Base-by-base conservation (phyloP, 2,113 vertebrate genomes). In the Cercopithecus mona region DNA sequence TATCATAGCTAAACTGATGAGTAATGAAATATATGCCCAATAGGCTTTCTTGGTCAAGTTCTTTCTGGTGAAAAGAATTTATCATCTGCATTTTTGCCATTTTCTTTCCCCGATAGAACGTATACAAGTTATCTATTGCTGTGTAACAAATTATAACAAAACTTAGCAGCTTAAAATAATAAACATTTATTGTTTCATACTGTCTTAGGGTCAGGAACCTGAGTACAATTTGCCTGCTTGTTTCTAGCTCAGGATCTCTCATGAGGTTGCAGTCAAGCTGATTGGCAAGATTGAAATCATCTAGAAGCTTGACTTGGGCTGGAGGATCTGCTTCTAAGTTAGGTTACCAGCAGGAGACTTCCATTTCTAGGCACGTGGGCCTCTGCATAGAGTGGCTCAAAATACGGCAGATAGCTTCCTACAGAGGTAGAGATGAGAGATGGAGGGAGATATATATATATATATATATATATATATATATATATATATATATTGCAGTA, bases 51-150 rank as follows among this genome's bases (percentile, higher is more conserved):
- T 59, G 23, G 73, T 81, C 66, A 88, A 73, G 23, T 80, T 84
- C 68, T 94, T 17, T 80, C 35, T 80, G 79, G 52, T 73, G 68
- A 68, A 90, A 86, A 85, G 12, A 96, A 94, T 66, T 79, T 9
- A 59, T 20, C 27, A 68, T 22, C 38, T 45, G 5, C 43, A 57
- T 48, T n/a, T 70, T 23, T 52, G 48, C 48, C 27, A 79, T 94
- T 94, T 96, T 78, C 20, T 92, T 40, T 95, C 8, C 45, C 64
- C 72, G 7, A 43, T 95, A 86, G 38, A 89, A 86, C 23, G 13
- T 76, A 5, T 55, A 10, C 48, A 48, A 12, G 4, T 70, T 59
- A 59, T 76, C 30, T 75, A 52, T 72, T 89, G 73, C 16, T 94
- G 22, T 38, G 7, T 64, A 82, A 89, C 30, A 75, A 84, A 88